These are phyloP conservation scores for Trichopria drosophilae DNA, from an alignment of 2,888 invertebrate species.

Conservation along the genomic window DNA sequence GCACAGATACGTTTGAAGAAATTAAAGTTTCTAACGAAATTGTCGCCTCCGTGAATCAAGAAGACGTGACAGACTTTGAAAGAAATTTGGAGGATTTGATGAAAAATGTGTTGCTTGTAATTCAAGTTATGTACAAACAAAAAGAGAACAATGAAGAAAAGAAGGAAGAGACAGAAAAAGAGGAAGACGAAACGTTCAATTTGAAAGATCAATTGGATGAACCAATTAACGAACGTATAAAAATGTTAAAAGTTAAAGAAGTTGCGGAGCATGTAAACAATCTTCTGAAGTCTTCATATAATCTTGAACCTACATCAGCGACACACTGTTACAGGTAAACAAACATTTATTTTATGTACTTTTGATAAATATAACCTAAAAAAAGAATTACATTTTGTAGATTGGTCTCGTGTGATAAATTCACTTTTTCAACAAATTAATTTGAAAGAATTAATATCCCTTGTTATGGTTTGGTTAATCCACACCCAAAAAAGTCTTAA, in stretches of 20 bases:
- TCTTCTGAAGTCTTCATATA: slow-evolving; percentile 58
- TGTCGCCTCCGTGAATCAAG: slow-evolving; percentile 20
- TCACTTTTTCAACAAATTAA: no score
- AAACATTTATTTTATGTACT: no score
- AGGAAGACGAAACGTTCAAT: slow-evolving; percentile 67
- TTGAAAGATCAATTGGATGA: slow-evolving; percentile 69
- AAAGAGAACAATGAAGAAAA: slow-evolving; percentile 58
- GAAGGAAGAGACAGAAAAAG: slow-evolving; percentile 54
- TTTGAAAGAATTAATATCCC: no score
- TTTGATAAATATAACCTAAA: no score
- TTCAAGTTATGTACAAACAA: slow-evolving; percentile 67
- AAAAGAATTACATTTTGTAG: no score
- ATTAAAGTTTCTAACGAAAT: background rate
- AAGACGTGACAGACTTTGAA: slow-evolving; percentile 44
- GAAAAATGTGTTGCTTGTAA: slow-evolving; percentile 61
- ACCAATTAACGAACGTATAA: slow-evolving; percentile 66
- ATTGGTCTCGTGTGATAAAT: no score
- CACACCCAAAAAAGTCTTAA: no score
- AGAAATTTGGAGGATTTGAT: slow-evolving; percentile 59
- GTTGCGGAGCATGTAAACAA: slow-evolving; percentile 50
- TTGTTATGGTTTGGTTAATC: no score
- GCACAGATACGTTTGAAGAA: slow-evolving; percentile 23
- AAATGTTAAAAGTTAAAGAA: slow-evolving; percentile 62
- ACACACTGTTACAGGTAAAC: slow-evolving; percentile 38
- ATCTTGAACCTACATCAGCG: slow-evolving; percentile 48